These are phyloP conservation scores for Rhizoglyphus robini DNA, from an alignment of 1,140 invertebrate genomes.

Conservation along the genomic window DNA sequence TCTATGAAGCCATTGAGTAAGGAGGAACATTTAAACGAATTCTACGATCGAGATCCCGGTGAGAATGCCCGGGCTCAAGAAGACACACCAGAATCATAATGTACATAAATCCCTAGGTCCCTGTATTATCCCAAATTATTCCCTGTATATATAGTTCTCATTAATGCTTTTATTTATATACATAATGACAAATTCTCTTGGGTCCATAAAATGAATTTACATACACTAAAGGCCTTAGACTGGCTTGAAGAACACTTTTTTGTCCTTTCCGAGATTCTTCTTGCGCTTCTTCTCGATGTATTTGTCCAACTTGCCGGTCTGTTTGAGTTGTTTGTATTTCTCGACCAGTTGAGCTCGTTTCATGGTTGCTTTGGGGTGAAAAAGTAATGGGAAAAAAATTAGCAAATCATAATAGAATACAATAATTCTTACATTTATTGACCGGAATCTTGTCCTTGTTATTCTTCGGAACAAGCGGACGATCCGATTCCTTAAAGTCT, in stretches of 20 bases:
- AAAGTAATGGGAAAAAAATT: conserved; percentile 29
- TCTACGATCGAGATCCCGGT: conserved; percentile 63
- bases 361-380: conserved; percentile 48
- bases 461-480: background rate
- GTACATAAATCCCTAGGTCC: background rate
- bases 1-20: conserved; percentile 16
- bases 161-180: background rate
- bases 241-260: conserved; percentile 17
- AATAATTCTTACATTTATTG: conserved; percentile 56
- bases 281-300: conserved; percentile 57
- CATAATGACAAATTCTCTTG: background rate
- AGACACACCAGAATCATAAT: background rate
- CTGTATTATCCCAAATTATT: background rate
- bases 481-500: conserved; percentile 43
- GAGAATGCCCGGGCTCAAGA: background rate
- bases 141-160: too few species aligned
- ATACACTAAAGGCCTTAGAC: background rate
- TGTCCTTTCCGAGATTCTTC: conserved; percentile 37
- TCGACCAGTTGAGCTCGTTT: conserved; percentile 49
- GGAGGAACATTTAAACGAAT: conserved; percentile 54
- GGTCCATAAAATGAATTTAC: background rate
- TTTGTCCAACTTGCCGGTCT: conserved; percentile 42
- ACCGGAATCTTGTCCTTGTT: conserved; percentile 29
- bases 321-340: conserved; percentile 44
- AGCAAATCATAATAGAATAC: background rate